Evolutionary conservation across 2,888 invertebrate genomes (phyloP).

Genomic region (Philereme transversata): DNA sequence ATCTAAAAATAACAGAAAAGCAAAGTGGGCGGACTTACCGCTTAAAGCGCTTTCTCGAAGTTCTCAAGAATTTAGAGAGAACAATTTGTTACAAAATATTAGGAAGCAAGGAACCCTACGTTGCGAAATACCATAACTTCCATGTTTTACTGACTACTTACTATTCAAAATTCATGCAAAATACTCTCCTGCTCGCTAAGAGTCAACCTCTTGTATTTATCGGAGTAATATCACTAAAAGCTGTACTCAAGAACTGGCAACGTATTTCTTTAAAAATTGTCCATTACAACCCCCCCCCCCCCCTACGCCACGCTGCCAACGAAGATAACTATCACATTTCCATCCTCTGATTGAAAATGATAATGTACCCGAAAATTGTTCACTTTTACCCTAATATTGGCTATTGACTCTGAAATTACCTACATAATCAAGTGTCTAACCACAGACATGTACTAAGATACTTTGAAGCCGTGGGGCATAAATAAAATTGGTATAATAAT

Average conservation of each 20-base stretch:
- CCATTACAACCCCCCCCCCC: conserved; percentile 19
- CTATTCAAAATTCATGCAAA: conserved; percentile 29
- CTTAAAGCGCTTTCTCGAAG: too few relatives aligned
- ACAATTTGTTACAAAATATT: conserved; percentile 9
- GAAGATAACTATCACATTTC: conserved; percentile 27
- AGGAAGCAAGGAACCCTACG: conserved; percentile 7
- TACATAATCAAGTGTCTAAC: conserved; percentile 36
- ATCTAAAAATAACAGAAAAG: too few relatives aligned
- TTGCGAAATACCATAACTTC: conserved; percentile 12
- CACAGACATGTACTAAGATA: conserved; percentile 27
- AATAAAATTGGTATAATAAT: too few relatives aligned
- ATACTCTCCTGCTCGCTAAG: conserved; percentile 5
- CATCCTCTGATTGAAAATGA: conserved; percentile 34
- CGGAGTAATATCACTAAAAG: conserved; percentile 31
- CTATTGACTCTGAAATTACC: conserved; percentile 39
- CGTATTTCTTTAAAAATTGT: conserved; percentile 28
- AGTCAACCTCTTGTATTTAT: conserved; percentile 21
- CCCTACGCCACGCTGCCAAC: conserved; percentile 25
- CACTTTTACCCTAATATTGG: conserved; percentile 35
- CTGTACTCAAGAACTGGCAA: conserved; percentile 5
- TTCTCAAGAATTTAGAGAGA: not conserved
- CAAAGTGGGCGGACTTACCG: too few relatives aligned
- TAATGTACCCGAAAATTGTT: conserved; percentile 40
- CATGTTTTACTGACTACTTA: conserved; percentile 19
- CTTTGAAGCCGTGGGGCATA: not conserved